Evolutionary conservation across 2,113 vertebrate genomes (phyloP).

Genomic region (Tinamus guttatus): DNA sequence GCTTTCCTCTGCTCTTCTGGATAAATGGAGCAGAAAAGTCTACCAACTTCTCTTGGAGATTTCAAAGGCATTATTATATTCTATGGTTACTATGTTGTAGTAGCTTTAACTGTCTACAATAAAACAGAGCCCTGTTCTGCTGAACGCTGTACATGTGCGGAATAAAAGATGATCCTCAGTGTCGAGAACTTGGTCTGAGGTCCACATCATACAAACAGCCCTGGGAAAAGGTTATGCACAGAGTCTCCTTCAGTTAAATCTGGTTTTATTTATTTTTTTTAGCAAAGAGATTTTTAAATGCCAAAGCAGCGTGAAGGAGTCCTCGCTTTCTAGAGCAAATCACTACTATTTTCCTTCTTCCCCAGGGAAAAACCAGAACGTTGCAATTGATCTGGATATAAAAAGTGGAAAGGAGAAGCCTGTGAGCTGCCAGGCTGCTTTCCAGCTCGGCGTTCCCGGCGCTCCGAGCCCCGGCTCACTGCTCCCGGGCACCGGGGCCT

Average conservation of each 20-base stretch:
- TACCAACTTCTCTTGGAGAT: conserved; percentile 5
- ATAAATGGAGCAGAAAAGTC: conserved; percentile 59
- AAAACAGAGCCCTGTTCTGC: neutral
- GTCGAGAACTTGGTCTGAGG: neutral
- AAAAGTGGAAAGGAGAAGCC: neutral
- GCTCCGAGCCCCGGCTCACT: neutral
- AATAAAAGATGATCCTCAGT: accelerated
- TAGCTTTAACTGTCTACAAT: neutral
- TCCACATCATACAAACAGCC: accelerated
- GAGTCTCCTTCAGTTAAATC: neutral
- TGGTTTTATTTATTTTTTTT: neutral
- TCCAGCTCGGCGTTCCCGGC: neutral
- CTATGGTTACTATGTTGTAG: neutral
- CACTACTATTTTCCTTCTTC: neutral
- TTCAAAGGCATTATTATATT: neutral
- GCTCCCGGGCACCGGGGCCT: accelerated
- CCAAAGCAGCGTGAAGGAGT: neutral
- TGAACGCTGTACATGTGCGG: neutral
- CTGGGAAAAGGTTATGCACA: accelerated
- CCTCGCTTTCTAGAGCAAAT: neutral
- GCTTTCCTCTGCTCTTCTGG: neutral
- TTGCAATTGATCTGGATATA: neutral
- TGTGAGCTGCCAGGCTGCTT: neutral
- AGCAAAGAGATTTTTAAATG: neutral
- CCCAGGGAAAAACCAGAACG: neutral